A percentile compares a stretch with the other conserved stretches of the same genome.
phyloP scores from a whole-genome alignment of 1,140 invertebrate genomes.

The Venturia canescens region DNA sequence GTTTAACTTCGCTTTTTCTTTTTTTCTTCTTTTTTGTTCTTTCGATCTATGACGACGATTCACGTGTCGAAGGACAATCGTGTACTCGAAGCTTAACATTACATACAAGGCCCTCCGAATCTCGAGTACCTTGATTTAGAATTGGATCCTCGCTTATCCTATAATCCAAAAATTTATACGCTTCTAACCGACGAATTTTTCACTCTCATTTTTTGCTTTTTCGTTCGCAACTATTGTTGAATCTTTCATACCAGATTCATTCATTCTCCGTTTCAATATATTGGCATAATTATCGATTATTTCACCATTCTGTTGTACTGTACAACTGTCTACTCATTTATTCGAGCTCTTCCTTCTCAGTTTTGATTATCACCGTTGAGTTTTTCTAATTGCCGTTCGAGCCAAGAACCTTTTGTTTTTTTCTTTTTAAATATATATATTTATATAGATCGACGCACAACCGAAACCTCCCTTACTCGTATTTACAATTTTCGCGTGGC shows the following conservation, averaged over 20 bases:
- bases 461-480: constrained; percentile 6
- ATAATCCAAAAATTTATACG: constrained; percentile 38
- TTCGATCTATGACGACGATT: constrained; percentile 14
- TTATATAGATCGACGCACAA: constrained; percentile 27
- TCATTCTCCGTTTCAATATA: not conserved
- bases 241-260: constrained; percentile 5
- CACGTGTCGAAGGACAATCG: constrained; percentile 11
- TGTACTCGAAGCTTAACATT: constrained; percentile 44
- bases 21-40: not conserved
- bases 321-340: constrained; percentile 41
- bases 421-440: constrained; percentile 12
- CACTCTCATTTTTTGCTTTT: not conserved
- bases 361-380: constrained; percentile 51
- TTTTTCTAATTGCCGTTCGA: constrained; percentile 32
- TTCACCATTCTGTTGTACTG: constrained; percentile 30
- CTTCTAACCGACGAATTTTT: not conserved
- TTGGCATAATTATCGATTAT: not conserved
- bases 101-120: constrained; percentile 48
- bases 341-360: not conserved
- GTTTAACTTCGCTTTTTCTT: constrained; percentile 13
- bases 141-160: constrained; percentile 44
- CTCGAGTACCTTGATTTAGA: constrained; percentile 51
- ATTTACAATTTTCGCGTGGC: constrained; percentile 44
- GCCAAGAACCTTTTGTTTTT: constrained; percentile 15
- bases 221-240: not conserved